Base-by-base conservation (phyloP, 2,797 vertebrate species). In the Pseudocheirus occidentalis region DNA sequence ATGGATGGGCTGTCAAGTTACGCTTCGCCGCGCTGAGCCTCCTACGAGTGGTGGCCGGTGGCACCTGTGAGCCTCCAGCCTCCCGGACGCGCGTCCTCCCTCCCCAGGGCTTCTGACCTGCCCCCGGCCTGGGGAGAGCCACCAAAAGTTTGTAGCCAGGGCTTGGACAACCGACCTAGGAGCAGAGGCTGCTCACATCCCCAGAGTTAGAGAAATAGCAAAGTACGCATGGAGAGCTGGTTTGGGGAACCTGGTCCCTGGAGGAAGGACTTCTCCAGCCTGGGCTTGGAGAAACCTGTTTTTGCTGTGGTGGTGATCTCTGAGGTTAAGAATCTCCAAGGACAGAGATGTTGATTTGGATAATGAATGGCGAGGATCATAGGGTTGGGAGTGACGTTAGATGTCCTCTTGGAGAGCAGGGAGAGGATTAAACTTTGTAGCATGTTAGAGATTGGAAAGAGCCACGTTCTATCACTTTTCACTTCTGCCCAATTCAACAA, bases 121-220 rank as follows among this genome's bases (percentile, higher is more conserved):
- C 13, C 95, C 87, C 91, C n/a, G 62, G 50, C 34, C 55, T 6
- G 53, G 34, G 0, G 50, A 55, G 62, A 54, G 59, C 54, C 16
- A 91, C 87, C 66, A 97, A 97, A 97, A 97, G 96, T 98, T 97
- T 97, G 90, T 50, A 73, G 4, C 40, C 28, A 81, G 31, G 92
- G 56, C 93, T 94, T 46, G 90, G 27, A 40, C 57, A 7, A 46
- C 57, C 91, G 53, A 95, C 92, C 27, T 7, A 4, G 57, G 87
- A 31, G 93, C 40, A 6, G 66, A 3, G 40, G 57, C 59, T 62
- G 81, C 93, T 90, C 94, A 73, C 93, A 21, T 14, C 93, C 56
- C 90, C 40, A 24, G 93, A 95, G 92, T 93, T 95, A 92, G 54
- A 92, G 34, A 95, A 56, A 50, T 90, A 46, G 91, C 55, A 12